Conservation (phyloP, 2,888 invertebrate genomes). For the Melolontha melolontha region DNA sequence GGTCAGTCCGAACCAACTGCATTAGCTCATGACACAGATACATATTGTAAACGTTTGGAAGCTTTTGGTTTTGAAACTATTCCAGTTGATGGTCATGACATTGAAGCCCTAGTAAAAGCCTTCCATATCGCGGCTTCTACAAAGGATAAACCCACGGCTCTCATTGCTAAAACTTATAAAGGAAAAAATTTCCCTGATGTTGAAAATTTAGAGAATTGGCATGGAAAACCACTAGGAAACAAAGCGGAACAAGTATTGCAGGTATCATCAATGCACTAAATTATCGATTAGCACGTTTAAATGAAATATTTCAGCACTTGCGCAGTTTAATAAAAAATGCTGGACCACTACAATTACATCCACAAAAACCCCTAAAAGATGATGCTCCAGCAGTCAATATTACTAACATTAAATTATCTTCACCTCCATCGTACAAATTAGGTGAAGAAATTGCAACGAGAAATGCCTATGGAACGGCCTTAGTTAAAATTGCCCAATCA, state of each 20-base stretch:
- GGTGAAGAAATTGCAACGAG: constrained; percentile 89
- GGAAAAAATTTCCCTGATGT: constrained; percentile 91
- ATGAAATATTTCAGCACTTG: constrained; percentile 68
- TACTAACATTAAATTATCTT: constrained; percentile 76
- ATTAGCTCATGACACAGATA: constrained; percentile 91
- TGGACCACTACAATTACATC: constrained; percentile 72
- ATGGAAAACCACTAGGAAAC: constrained; percentile 94
- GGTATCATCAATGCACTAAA: constrained; percentile 59
- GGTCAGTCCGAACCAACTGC: constrained; percentile 98
- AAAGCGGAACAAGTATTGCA: constrained; percentile 78
- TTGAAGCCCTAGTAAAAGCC: constrained; percentile 90
- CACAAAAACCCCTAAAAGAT: constrained; percentile 73
- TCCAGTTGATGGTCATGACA: constrained; percentile 96
- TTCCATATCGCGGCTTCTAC: constrained; percentile 83
- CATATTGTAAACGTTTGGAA: constrained; percentile 85
- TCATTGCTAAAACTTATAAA: constrained; percentile 96
- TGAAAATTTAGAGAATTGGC: constrained; percentile 96
- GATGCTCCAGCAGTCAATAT: constrained; percentile 83
- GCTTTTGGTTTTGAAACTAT: constrained; percentile 92
- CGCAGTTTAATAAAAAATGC: constrained; percentile 76
- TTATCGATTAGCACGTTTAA: background rate
- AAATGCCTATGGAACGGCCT: constrained; percentile 92
- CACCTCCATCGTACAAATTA: constrained; percentile 85
- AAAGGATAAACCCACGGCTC: constrained; percentile 88
- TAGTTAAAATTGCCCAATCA: constrained; percentile 85